Evolutionary conservation across 2,888 invertebrate species (phyloP).

Genomic region (Sussaba pulchella): DNA sequence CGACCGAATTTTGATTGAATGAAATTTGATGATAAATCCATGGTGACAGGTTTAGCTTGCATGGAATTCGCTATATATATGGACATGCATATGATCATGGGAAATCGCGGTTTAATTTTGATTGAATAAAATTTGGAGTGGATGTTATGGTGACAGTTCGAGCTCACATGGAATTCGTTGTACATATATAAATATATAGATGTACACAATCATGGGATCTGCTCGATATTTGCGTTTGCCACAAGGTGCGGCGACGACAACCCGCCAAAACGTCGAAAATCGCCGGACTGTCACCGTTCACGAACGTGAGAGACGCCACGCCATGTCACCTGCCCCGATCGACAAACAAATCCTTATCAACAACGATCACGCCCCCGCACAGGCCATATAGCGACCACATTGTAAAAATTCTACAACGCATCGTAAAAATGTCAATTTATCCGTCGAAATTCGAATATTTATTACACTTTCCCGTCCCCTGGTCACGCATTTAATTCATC

Average conservation of each 20-base stretch:
- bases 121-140: no score
- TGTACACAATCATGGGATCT: slow-evolving; percentile 36
- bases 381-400: background rate
- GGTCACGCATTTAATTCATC: background rate
- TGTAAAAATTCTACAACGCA: slow-evolving; percentile 7
- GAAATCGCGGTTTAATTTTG: no score
- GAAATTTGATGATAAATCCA: no score
- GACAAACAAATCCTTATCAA: slow-evolving; percentile 53
- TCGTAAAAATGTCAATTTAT: slow-evolving; percentile 23
- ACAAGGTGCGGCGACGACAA: slow-evolving; percentile 78
- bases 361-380: background rate
- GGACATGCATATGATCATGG: no score
- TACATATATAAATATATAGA: background rate
- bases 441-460: background rate
- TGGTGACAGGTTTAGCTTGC: no score
- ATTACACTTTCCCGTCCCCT: background rate
- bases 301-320: slow-evolving; percentile 27
- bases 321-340: slow-evolving; percentile 62
- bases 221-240: slow-evolving; percentile 76
- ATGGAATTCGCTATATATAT: no score
- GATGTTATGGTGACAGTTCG: no score
- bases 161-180: no score
- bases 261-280: slow-evolving; percentile 63
- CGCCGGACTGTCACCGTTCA: slow-evolving; percentile 15
- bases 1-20: no score